These are phyloP conservation scores for Astur gentilis DNA, from an alignment of 2,113 vertebrate species.

Conservation along the genomic window DNA sequence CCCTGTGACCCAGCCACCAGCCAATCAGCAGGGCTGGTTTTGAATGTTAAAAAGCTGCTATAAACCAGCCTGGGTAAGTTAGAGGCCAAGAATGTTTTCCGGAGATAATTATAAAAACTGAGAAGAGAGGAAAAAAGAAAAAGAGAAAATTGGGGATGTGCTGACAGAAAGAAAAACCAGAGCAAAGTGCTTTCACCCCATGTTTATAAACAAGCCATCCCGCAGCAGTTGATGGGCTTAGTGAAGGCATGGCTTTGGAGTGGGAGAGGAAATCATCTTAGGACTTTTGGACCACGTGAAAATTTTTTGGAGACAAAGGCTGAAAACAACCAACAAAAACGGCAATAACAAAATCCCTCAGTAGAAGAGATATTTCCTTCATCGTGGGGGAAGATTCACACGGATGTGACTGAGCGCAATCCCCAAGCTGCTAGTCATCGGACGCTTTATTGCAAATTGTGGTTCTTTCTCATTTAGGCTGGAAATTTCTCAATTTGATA, in stretches of 20 bases:
- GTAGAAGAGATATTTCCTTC: background rate
- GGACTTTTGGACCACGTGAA: background rate
- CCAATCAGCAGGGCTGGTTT: background rate
- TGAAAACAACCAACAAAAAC: background rate
- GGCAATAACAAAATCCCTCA: background rate
- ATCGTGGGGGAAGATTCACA: background rate
- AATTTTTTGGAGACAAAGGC: background rate
- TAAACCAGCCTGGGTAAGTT: background rate
- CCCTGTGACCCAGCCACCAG: rapidly evolving
- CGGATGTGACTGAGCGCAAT: background rate
- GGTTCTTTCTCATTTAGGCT: background rate
- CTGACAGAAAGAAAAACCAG: background rate
- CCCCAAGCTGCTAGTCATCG: background rate
- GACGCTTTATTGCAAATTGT: background rate
- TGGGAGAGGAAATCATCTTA: background rate
- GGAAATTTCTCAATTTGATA: background rate
- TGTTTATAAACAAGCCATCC: background rate
- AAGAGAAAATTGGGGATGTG: background rate
- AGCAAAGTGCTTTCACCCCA: background rate
- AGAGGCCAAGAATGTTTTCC: background rate
- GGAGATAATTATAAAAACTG: background rate
- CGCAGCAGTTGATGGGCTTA: background rate
- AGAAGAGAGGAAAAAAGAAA: background rate
- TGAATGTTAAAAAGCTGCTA: background rate
- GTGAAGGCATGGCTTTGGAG: background rate